Conservation (phyloP, 2,888 invertebrate species). For the Harpalus rufipes region DNA sequence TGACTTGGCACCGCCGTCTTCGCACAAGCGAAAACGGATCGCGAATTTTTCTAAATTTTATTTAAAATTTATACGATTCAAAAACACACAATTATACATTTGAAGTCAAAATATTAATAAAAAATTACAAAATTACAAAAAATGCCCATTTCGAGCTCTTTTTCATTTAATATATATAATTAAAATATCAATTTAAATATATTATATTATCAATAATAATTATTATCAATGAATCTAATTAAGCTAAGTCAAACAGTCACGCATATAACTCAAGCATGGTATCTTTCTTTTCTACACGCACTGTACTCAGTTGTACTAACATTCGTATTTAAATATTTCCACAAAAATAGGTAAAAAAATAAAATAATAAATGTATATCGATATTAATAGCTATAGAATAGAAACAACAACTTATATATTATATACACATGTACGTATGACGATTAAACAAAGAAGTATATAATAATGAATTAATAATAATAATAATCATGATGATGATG, state of each 20-base stretch:
- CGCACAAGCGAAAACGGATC: constrained; percentile 30
- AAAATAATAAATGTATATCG: constrained; percentile 76
- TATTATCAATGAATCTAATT: constrained; percentile 76
- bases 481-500: constrained; percentile 61
- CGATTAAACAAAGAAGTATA: constrained; percentile 67
- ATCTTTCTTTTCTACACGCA: constrained; percentile 71
- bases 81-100: constrained; percentile 77
- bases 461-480: constrained; percentile 65
- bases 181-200: constrained; percentile 77
- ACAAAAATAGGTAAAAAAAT: constrained; percentile 79
- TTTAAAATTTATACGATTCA: constrained; percentile 77
- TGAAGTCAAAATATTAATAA: constrained; percentile 76
- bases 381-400: constrained; percentile 76
- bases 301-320: constrained; percentile 76
- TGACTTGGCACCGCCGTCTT: constrained; percentile 22
- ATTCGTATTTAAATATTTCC: constrained; percentile 78
- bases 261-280: constrained; percentile 74
- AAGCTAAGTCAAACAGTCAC: constrained; percentile 77
- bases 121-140: constrained; percentile 73
- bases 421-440: constrained; percentile 74
- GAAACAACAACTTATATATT: constrained; percentile 78
- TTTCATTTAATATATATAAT: constrained; percentile 74
- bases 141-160: constrained; percentile 74
- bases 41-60: constrained; percentile 63
- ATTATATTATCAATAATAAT: constrained; percentile 67